Percentiles rank a stretch among this genome's conserved stretches.
Conservation (phyloP, 2,888 invertebrate genomes). For the Ceratothoa steindachneri region DNA sequence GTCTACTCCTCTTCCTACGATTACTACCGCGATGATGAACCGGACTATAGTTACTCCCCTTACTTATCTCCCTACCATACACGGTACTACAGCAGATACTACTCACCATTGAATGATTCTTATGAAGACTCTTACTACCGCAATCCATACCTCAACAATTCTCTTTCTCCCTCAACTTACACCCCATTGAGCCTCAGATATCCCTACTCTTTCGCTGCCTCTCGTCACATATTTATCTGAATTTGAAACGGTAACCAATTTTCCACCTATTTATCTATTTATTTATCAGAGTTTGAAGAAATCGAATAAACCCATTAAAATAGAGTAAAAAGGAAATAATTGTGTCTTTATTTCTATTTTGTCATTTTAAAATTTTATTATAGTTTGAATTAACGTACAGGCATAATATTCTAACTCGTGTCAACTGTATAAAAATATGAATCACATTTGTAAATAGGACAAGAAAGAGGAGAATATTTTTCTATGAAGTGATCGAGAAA, state of each 20-base stretch:
- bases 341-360: neutral
- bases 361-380: neutral
- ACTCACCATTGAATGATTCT: neutral
- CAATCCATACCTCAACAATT: neutral
- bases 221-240: neutral
- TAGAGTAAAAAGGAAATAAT: no score
- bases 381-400: no score
- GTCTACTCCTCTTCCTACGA: neutral
- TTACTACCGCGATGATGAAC: neutral
- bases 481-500: no score
- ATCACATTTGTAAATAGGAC: no score
- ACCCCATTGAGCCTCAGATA: neutral
- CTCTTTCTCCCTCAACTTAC: neutral
- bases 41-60: neutral
- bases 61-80: neutral
- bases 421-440: no score
- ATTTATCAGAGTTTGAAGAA: neutral
- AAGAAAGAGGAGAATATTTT: no score
- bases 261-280: neutral
- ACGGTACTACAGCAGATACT: neutral
- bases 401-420: no score
- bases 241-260: neutral
- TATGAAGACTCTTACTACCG: neutral
- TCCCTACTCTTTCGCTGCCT: neutral
- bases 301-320: no score